Evolutionary conservation across 2,113 vertebrate genomes (phyloP).

Genomic region (Megaceryle torquata): DNA sequence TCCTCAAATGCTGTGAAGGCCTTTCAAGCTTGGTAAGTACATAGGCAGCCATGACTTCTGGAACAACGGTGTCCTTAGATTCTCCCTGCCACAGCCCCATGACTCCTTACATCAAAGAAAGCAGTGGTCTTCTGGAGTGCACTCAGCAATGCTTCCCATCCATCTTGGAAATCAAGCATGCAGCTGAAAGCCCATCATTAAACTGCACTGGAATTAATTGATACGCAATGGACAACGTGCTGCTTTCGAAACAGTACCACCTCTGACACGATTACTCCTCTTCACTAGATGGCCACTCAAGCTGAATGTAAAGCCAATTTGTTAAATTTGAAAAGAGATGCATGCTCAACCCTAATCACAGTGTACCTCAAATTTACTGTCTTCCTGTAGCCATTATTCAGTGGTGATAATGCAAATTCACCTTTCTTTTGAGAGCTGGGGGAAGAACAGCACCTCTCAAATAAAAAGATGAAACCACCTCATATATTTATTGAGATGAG

Average conservation of each 20-base stretch:
- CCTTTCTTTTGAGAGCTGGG: neutral
- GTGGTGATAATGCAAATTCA: neutral
- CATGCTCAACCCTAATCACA: neutral
- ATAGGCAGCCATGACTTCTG: neutral
- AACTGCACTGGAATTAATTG: neutral
- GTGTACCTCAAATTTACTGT: neutral
- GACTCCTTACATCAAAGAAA: neutral
- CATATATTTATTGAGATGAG: neutral
- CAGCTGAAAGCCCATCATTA: neutral
- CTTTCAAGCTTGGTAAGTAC: neutral
- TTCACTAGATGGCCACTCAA: neutral
- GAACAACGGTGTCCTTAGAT: neutral
- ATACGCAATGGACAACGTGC: neutral
- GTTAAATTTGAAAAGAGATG: neutral
- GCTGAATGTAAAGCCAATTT: neutral
- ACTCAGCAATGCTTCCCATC: neutral
- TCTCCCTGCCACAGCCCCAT: neutral
- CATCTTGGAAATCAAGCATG: neutral
- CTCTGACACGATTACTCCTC: neutral
- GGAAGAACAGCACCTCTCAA: neutral
- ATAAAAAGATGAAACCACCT: neutral
- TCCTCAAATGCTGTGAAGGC: neutral
- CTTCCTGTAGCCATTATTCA: neutral
- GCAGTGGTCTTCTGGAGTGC: neutral
- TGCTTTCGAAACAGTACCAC: neutral